phyloP scores from a whole-genome alignment of 1,140 invertebrate species.

The Zaprionus lachaisei region DNA sequence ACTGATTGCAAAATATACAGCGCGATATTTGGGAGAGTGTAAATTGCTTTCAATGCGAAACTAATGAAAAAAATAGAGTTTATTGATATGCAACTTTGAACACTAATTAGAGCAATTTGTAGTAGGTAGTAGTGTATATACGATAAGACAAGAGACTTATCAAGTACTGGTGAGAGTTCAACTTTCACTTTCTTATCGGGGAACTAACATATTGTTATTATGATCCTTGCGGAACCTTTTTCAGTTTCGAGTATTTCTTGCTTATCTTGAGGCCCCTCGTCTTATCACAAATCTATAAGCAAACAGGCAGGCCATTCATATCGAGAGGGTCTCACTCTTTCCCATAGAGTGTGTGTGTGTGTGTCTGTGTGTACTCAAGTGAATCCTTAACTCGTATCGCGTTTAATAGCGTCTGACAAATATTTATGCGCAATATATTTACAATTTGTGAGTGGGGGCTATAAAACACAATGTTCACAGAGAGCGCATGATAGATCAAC shows the following conservation, averaged over 20 bases:
- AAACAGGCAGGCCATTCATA: background rate
- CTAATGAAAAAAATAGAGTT: slow-evolving; percentile 8
- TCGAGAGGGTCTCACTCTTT: background rate
- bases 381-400: slow-evolving; percentile 15
- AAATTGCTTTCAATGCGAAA: slow-evolving; percentile 38
- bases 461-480: slow-evolving; percentile 18
- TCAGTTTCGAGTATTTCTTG: background rate
- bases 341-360: background rate
- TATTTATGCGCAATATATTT: slow-evolving; percentile 34
- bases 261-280: background rate
- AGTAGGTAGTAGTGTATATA: background rate
- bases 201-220: background rate
- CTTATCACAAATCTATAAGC: background rate
- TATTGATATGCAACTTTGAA: background rate
- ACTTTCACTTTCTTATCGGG: slow-evolving; percentile 2
- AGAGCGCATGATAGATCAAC: slow-evolving; percentile 30
- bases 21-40: slow-evolving; percentile 36
- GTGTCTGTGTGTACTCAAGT: background rate
- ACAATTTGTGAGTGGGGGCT: slow-evolving; percentile 18
- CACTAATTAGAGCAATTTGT: background rate
- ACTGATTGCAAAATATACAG: slow-evolving; percentile 25
- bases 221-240: slow-evolving; percentile 7
- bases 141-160: background rate
- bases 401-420: slow-evolving; percentile 23
- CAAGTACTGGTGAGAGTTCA: background rate